Evolutionary conservation across 2,113 vertebrate genomes (phyloP), one percentile per base, ranked within the genome.

Genomic region (Hymenochirus boettgeri): DNA sequence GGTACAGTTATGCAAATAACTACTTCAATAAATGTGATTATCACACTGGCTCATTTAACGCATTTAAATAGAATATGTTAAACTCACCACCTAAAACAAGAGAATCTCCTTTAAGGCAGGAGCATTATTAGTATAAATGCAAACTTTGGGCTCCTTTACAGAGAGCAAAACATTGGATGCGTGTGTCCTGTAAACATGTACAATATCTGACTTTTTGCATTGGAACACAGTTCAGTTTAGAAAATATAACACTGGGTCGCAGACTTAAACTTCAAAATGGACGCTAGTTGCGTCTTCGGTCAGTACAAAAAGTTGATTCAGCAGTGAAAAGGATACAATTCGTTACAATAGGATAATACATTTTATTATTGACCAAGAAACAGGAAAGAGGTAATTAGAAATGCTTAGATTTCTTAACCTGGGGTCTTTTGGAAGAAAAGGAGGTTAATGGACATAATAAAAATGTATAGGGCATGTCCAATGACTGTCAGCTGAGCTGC

Each of bases 11-110:
- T 84, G 88, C 84, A 87, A 86, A 86, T 80, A 82, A 78, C 79
- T 80, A 83, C 80, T 79, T 85, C 78, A 80, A 76, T 72, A 25
- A 59, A 82, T 77, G 85, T 73, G 78, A 73, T 72, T 82, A 82
- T 87, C 82, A 86, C 86, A 89, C 88, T 84, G 88, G 88, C 88
- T 91, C 85, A 89, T 82, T 81, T 82, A 37, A n/a, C 57, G 17
- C 39, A 42, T 42, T 42, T 42, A 42, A 42, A 42, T 42, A 42
- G 13, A n/a, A n/a, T 42, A 6, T 31, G 25, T 22, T 50, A 65
- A 15, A 65, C 24, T 50, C 56, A 26, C 25, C 50, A 48, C 47
- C 42, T 50, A 33, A 33, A 47, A 65, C 42, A 65, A 56, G 35
- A 22, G 27, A 13, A n/a, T 52, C 51, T 33, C n/a, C n/a, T n/a